Base-by-base conservation (phyloP, 2,797 vertebrate species). In the Eulemur mongoz region DNA sequence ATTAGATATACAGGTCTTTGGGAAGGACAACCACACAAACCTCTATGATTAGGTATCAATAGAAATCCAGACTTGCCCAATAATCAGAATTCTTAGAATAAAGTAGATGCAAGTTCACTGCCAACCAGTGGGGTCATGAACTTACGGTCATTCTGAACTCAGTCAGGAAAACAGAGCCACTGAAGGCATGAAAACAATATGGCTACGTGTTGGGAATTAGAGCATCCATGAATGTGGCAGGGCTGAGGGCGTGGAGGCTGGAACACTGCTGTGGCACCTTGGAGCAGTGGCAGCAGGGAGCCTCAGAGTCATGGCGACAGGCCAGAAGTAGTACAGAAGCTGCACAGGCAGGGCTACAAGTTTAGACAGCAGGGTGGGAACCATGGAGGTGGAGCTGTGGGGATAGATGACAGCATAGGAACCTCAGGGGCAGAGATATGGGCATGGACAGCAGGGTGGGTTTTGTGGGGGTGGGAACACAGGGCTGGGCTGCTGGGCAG, bases 191-290 rank as follows among this genome's bases (percentile, higher is more conserved):
- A 45, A 23, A 27, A 48, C 3, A 30, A 54, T 6, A 4, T 0
- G 6, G 20, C 35, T 20, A 18, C 25, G 65, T 13, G 40, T n/a
- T 43, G 35, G 13, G 25, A 72, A 48, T 43, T 22, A 20, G 0
- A 3, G 0, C 0, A 2, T 65, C 80, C 15, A 4, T 32, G 13
- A 12, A 57, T 38, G 1, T 43, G 38, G 18, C 30, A 1, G 14
- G 14, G 20, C 43, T 22, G n/a, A 3, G 5, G 22, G 2, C 69
- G 1, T 1, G 15, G 73, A 23, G 30, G 8, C 30, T 22, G 25
- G 22, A 91, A 20, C 11, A 23, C 20, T 27, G 1, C 10, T 48
- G 23, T 17, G n/a, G 48, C 15, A 7, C 0, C 7, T 78, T 9
- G 30, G 67, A 85, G 4, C 20, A 2, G 22, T 10, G 54, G 54